These are phyloP conservation scores for Noctua janthe DNA, from an alignment of 2,888 invertebrate species.

Conservation along the genomic window DNA sequence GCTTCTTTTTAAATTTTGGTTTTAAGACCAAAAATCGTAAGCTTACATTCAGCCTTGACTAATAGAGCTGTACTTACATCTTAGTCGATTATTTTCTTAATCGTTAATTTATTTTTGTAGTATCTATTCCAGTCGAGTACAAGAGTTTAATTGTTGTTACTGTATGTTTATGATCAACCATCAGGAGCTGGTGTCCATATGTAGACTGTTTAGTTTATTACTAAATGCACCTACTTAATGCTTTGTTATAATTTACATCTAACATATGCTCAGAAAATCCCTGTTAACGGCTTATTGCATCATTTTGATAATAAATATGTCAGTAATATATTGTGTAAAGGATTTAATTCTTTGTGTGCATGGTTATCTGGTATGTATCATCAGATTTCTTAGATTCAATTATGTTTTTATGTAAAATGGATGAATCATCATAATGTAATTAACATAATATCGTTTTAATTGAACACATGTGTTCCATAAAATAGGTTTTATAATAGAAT, in stretches of 20 bases:
- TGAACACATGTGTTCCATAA: constrained; percentile 21
- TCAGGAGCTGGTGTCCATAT: constrained; percentile 59
- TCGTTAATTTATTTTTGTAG: constrained; percentile 20
- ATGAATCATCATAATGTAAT: constrained; percentile 45
- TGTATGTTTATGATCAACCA: constrained; percentile 53
- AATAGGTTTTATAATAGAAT: constrained; percentile 16
- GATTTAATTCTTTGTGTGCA: constrained; percentile 13
- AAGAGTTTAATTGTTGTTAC: constrained; percentile 39
- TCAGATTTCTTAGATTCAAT: constrained; percentile 41
- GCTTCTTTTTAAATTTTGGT: background rate
- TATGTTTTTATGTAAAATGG: constrained; percentile 13
- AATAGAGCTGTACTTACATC: background rate
- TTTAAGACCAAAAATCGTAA: background rate
- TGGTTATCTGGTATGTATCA: constrained; percentile 40
- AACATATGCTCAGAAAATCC: constrained; percentile 68
- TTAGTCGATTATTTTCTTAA: constrained; percentile 39
- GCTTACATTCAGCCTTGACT: background rate
- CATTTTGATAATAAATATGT: constrained; percentile 46
- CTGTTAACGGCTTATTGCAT: constrained; percentile 61
- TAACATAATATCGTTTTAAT: constrained; percentile 45
- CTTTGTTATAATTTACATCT: constrained; percentile 63
- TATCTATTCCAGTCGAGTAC: constrained; percentile 17
- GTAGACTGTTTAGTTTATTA: constrained; percentile 58
- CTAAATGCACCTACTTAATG: constrained; percentile 49
- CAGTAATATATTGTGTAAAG: constrained; percentile 15